Evolutionary conservation across 2,113 vertebrate species (phyloP).

Genomic region (Tylochromis polylepis): DNA sequence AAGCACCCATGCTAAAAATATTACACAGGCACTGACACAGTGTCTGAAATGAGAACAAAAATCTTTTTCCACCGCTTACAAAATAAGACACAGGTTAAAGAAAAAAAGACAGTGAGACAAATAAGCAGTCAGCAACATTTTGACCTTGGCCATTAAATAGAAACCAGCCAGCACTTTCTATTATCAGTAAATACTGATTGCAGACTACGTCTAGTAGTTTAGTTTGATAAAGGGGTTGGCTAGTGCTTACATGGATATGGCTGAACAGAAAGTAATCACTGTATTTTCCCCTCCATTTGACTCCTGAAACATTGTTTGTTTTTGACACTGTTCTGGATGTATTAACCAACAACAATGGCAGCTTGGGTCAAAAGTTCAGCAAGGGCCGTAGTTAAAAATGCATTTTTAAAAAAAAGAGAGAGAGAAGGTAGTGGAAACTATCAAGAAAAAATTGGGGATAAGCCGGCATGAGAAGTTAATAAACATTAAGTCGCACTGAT

Average conservation of each 20-base stretch:
- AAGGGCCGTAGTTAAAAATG: neutral
- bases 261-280: constrained; percentile 11
- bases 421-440: neutral
- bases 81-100: constrained; percentile 1
- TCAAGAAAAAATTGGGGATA: neutral
- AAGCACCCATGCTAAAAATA: neutral
- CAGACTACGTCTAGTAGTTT: neutral
- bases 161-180: neutral
- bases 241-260: neutral
- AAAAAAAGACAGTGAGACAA: neutral
- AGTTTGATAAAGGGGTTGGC: neutral
- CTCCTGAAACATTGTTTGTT: constrained; percentile 34
- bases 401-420: neutral
- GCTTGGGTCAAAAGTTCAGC: neutral
- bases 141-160: neutral
- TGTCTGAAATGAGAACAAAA: neutral
- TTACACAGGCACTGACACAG: neutral
- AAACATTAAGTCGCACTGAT: neutral
- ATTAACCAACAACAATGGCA: neutral
- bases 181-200: constrained; percentile 15
- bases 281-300: constrained; percentile 37
- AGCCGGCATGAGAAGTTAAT: neutral
- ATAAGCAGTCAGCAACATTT: neutral
- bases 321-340: constrained; percentile 15
- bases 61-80: neutral